Evolutionary conservation across 1,140 invertebrate species (phyloP).

Genomic region (Heliconius eleuchia): DNA sequence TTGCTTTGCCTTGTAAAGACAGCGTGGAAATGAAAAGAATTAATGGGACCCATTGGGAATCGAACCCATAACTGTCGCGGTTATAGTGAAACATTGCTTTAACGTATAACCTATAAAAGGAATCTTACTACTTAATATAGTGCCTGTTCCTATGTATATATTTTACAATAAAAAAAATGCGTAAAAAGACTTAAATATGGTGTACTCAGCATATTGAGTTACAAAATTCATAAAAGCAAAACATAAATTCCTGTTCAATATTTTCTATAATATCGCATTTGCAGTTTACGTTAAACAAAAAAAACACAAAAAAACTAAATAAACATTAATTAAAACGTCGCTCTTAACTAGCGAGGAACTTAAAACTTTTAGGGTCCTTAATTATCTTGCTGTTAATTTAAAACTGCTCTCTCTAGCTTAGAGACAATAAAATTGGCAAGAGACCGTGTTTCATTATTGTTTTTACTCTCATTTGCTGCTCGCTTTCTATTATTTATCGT

Average conservation of each 20-base stretch:
- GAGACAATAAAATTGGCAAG: slow-evolving; percentile 22
- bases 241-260: background rate
- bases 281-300: slow-evolving; percentile 8
- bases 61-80: background rate
- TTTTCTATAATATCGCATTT: background rate
- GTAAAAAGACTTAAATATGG: no score
- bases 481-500: background rate
- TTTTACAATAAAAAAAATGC: no score
- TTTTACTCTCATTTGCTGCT: slow-evolving; percentile 5
- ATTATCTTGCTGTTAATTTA: slow-evolving; percentile 33
- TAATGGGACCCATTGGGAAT: background rate
- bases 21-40: no score
- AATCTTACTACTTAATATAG: no score
- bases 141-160: no score
- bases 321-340: slow-evolving; percentile 29
- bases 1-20: background rate
- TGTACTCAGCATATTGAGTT: no score
- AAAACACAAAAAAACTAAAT: slow-evolving; percentile 16
- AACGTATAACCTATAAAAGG: no score
- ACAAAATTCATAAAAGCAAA: no score
- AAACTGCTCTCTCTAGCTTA: slow-evolving; percentile 22
- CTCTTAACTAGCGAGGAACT: slow-evolving; percentile 27
- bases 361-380: slow-evolving; percentile 27
- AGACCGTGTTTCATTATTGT: slow-evolving; percentile 10
- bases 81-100: background rate